These are phyloP conservation scores for Odocoileus virginianus DNA, from an alignment of 2,113 vertebrate species.

Conservation along the genomic window DNA sequence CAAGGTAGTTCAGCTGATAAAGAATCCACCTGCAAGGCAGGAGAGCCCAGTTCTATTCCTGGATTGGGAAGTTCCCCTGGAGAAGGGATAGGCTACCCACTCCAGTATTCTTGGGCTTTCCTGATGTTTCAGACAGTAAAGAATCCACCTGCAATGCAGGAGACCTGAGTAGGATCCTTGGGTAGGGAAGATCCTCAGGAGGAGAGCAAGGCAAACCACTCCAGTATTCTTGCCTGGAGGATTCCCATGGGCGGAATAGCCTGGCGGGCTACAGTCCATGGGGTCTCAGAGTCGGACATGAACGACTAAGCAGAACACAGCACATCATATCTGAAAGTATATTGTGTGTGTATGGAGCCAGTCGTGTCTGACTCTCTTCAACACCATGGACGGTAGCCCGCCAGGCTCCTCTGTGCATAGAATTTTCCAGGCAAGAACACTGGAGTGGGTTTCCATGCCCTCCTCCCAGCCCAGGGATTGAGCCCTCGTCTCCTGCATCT, in stretches of 20 bases:
- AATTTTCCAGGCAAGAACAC: background rate
- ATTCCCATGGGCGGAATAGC: background rate
- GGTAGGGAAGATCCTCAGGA: background rate
- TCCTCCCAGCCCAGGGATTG: background rate
- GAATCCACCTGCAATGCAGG: background rate
- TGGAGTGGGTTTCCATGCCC: background rate
- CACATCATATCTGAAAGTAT: background rate
- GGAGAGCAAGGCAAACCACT: background rate
- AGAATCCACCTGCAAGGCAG: background rate
- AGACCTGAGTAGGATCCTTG: background rate
- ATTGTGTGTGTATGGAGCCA: background rate
- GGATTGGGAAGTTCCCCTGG: background rate
- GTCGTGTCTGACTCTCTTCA: background rate
- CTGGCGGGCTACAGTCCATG: background rate
- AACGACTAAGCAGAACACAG: rapidly evolving
- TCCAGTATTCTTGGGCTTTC: background rate
- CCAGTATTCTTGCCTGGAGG: background rate
- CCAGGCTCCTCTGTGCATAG: background rate
- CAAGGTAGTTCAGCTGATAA: background rate
- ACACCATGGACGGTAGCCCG: background rate
- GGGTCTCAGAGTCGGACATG: background rate
- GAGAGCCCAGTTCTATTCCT: background rate
- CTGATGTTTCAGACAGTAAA: background rate
- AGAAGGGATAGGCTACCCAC: background rate
- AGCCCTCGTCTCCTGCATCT: background rate